Percentiles rank a stretch among this genome's conserved stretches.
These are phyloP conservation scores for Pristionchus japonicus DNA, from an alignment of 2,888 invertebrate species.

Conservation along the genomic window DNA sequence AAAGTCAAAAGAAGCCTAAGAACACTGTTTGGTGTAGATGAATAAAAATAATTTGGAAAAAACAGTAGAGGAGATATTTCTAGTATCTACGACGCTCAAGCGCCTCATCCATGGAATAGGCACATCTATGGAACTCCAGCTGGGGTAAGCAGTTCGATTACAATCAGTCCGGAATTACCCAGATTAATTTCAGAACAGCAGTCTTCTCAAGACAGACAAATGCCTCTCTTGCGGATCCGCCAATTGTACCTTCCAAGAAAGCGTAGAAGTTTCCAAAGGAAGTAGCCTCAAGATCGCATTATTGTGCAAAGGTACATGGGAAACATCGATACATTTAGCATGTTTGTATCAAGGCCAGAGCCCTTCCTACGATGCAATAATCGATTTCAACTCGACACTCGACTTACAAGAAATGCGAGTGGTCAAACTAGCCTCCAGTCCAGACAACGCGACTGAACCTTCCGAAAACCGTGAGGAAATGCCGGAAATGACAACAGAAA, in stretches of 20 bases:
- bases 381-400: neutral
- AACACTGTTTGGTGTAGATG: neutral
- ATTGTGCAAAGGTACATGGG: neutral
- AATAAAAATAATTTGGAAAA: too few relatives aligned
- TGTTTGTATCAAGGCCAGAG: neutral
- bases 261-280: neutral
- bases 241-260: neutral
- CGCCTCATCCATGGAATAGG: neutral
- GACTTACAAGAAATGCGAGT: neutral
- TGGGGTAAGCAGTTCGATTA: neutral
- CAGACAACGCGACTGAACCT: too few relatives aligned
- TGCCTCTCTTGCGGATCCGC: neutral
- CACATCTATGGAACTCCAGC: neutral
- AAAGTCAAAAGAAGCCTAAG: neutral
- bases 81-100: slow-evolving; percentile 2
- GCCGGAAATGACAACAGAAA: neutral
- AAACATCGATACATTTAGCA: neutral
- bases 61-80: too few relatives aligned
- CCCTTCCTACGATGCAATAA: neutral
- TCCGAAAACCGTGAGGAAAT: neutral
- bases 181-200: neutral
- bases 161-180: neutral
- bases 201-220: neutral
- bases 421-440: too few relatives aligned
- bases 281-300: neutral